Evolutionary conservation across 1,140 invertebrate species (phyloP).

Genomic region (Hormaphis cornu): DNA sequence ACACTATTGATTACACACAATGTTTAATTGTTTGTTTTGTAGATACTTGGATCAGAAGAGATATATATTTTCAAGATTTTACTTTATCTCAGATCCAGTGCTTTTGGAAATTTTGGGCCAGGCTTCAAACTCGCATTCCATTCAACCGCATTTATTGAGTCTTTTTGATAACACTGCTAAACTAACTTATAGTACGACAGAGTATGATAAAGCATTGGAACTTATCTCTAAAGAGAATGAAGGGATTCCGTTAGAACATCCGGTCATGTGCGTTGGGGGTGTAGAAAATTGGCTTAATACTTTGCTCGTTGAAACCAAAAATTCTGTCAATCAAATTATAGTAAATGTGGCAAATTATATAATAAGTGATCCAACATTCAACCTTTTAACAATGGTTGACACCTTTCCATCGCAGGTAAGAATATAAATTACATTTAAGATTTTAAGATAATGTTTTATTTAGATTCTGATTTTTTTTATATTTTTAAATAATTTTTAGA

Average conservation of each 20-base stretch:
- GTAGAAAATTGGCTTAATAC: constrained; percentile 93
- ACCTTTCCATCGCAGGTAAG: constrained; percentile 84
- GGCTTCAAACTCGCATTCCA: constrained; percentile 93
- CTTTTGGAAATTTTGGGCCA: constrained; percentile 91
- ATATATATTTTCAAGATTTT: constrained; percentile 94
- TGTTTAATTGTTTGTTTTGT: constrained; percentile 4
- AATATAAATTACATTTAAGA: too few species aligned
- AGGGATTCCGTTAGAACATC: constrained; percentile 73
- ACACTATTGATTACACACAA: too few species aligned
- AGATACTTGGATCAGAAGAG: constrained; percentile 90
- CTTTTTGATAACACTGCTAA: constrained; percentile 92
- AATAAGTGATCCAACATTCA: constrained; percentile 78
- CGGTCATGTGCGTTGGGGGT: constrained; percentile 86
- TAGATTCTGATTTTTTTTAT: too few species aligned
- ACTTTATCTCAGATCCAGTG: constrained; percentile 95
- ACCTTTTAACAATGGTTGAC: constrained; percentile 74
- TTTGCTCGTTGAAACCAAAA: constrained; percentile 74
- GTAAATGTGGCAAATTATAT: constrained; percentile 70
- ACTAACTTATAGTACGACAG: constrained; percentile 88
- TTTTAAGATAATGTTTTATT: too few species aligned
- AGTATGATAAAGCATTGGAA: constrained; percentile 89
- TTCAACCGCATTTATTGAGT: constrained; percentile 88
- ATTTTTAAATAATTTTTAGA: too few species aligned
- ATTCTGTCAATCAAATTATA: constrained; percentile 86
- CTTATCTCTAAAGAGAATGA: constrained; percentile 90